phyloP scores from a whole-genome alignment of 1,140 invertebrate genomes.

The Sminthurinus signatus region DNA sequence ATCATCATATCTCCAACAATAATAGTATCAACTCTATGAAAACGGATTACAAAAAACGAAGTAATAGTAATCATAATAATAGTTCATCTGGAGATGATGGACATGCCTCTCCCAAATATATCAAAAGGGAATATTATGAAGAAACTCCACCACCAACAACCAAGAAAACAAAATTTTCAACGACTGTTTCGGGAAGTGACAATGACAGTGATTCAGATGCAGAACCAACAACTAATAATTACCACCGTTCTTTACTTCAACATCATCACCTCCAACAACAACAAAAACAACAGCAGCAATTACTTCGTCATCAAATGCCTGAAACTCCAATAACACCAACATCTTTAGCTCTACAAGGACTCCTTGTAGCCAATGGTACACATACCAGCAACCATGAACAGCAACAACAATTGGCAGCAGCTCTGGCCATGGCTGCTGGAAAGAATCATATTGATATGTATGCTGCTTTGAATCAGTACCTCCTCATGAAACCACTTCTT shows the following conservation, averaged over 20 bases:
- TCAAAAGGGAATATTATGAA: too few species aligned
- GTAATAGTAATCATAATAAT: neutral
- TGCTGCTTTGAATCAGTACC: slow-evolving; percentile 23
- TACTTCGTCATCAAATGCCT: neutral
- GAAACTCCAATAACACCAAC: slow-evolving; percentile 12
- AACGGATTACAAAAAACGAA: too few species aligned
- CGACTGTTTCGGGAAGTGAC: slow-evolving; percentile 4
- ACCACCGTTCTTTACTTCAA: neutral
- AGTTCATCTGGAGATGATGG: neutral
- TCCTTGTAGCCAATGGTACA: too few species aligned
- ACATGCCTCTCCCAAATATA: too few species aligned
- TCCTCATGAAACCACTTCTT: slow-evolving; percentile 22
- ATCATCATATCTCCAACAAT: too few species aligned
- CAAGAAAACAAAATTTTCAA: neutral
- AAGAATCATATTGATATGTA: slow-evolving; percentile 23
- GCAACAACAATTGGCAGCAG: neutral
- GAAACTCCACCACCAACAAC: too few species aligned
- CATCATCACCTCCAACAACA: neutral
- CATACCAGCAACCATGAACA: neutral
- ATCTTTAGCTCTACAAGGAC: neutral
- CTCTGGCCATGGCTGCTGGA: neutral
- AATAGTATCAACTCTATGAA: too few species aligned
- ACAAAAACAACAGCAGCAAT: neutral
- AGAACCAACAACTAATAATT: neutral
- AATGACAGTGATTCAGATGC: slow-evolving; percentile 18